Evolutionary conservation across 2,888 invertebrate species (phyloP).

Genomic region (Rhodophaea formosa): DNA sequence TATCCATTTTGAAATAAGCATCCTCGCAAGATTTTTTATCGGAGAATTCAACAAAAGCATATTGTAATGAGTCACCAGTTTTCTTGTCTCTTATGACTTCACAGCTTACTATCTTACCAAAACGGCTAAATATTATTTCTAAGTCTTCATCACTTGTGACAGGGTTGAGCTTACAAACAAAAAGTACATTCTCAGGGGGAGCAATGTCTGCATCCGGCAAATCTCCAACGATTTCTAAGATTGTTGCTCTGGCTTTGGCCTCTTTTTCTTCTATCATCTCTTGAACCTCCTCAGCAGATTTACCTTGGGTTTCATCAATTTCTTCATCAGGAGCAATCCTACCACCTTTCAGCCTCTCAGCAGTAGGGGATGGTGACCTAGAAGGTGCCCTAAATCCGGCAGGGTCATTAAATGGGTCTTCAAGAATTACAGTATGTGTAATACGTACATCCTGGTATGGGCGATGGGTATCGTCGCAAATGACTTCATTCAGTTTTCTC

Average conservation of each 20-base stretch:
- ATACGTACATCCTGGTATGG: slow-evolving; percentile 98
- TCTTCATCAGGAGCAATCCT: slow-evolving; percentile 96
- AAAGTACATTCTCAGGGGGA: slow-evolving; percentile 99
- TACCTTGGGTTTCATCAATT: slow-evolving; percentile 93
- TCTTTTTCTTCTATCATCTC: slow-evolving; percentile 95
- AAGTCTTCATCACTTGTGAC: slow-evolving; percentile 98
- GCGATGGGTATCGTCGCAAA: slow-evolving; percentile 93
- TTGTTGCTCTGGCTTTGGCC: slow-evolving; percentile 97
- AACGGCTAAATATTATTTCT: slow-evolving; percentile 98
- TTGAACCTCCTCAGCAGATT: slow-evolving; percentile 90
- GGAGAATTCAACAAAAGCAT: slow-evolving; percentile 99
- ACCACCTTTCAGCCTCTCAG: slow-evolving; percentile 90
- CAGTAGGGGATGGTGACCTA: slow-evolving; percentile 93
- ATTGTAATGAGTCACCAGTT: slow-evolving; percentile 96
- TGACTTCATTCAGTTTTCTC: slow-evolving; percentile 94
- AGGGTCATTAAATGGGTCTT: slow-evolving; percentile 98
- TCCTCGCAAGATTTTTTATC: slow-evolving; percentile 96
- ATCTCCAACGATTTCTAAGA: slow-evolving; percentile 99
- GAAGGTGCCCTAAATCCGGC: slow-evolving; percentile 87
- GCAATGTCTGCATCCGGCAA: slow-evolving; percentile 98
- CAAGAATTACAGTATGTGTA: slow-evolving; percentile 96
- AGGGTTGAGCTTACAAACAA: slow-evolving; percentile 99
- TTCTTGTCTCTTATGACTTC: slow-evolving; percentile 97
- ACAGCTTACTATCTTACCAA: slow-evolving; percentile 95
- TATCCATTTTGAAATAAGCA: slow-evolving; percentile 99